A percentile compares a stretch with the other conserved stretches of the same genome.
These are phyloP conservation scores for Misgurnus anguillicaudatus DNA, from an alignment of 2,113 vertebrate genomes.

Conservation along the genomic window DNA sequence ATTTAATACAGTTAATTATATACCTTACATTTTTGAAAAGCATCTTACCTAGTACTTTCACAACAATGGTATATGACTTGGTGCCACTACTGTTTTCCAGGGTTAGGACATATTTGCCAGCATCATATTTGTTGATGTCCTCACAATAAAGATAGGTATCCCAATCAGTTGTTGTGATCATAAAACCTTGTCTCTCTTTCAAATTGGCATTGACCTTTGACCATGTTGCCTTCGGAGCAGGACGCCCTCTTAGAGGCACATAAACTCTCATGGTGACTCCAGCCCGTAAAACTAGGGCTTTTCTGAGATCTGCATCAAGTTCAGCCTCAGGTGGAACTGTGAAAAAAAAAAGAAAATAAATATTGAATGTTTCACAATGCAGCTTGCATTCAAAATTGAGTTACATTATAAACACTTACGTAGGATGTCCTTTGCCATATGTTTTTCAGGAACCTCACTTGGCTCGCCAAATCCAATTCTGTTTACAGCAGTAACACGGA, in stretches of 20 bases:
- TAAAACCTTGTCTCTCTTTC: conserved; percentile 86
- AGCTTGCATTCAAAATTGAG: neutral
- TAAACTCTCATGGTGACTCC: conserved; percentile 97
- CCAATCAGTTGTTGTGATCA: conserved; percentile 93
- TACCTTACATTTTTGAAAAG: neutral
- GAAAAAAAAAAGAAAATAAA: conserved; percentile 37
- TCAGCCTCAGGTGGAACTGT: conserved; percentile 94
- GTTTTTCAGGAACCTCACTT: conserved; percentile 93
- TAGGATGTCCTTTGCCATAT: conserved; percentile 90
- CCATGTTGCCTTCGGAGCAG: conserved; percentile 93
- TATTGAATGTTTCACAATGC: neutral
- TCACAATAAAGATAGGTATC: conserved; percentile 91
- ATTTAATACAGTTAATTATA: neutral
- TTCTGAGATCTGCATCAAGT: conserved; percentile 93
- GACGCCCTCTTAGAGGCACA: conserved; percentile 93
- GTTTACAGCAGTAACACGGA: conserved; percentile 91
- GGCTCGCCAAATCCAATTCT: conserved; percentile 95
- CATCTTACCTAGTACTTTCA: conserved; percentile 95
- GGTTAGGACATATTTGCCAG: conserved; percentile 92
- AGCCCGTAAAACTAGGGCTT: conserved; percentile 89
- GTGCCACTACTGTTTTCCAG: conserved; percentile 93
- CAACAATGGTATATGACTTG: conserved; percentile 91
- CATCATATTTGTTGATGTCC: conserved; percentile 93
- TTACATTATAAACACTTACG: conserved; percentile 74
- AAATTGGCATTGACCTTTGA: conserved; percentile 88